Conservation (phyloP, 2,113 vertebrate genomes). For the Salvelinus fontinalis region DNA sequence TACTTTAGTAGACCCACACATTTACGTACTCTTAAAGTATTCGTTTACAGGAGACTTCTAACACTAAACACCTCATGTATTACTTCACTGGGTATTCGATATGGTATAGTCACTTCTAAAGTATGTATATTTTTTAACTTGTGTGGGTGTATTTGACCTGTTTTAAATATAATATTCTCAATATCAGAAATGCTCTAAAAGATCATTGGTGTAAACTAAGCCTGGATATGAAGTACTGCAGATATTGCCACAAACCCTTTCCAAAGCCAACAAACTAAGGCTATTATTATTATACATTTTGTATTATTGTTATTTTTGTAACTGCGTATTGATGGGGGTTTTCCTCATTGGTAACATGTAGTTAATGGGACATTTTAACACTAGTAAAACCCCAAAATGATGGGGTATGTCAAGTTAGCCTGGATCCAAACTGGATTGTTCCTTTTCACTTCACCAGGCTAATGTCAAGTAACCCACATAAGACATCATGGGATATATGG, state of each 20-base stretch:
- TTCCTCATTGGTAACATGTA: not conserved
- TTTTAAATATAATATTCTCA: not conserved
- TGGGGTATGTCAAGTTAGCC: not conserved
- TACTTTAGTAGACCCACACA: not conserved
- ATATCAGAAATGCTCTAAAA: not conserved
- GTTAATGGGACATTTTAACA: not conserved
- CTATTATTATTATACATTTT: constrained; percentile 3
- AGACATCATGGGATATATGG: constrained; percentile 90
- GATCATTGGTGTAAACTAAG: not conserved
- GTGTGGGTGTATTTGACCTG: too few relatives aligned
- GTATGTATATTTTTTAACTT: too few relatives aligned
- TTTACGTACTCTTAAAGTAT: not conserved
- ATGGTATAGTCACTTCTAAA: not conserved
- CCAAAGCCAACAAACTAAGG: constrained; percentile 1
- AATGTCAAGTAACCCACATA: constrained; percentile 7
- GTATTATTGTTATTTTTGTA: constrained; percentile 9
- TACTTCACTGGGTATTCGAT: not conserved
- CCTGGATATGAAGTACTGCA: not conserved
- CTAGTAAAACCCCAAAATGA: not conserved
- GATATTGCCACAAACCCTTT: not conserved
- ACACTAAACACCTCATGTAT: not conserved
- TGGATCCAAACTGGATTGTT: not conserved
- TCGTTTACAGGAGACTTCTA: not conserved
- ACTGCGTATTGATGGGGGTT: not conserved
- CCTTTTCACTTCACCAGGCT: not conserved